Evolutionary conservation across 2,113 vertebrate genomes (phyloP), one percentile per base, ranked within the genome.

Genomic region (Corythaixoides concolor): DNA sequence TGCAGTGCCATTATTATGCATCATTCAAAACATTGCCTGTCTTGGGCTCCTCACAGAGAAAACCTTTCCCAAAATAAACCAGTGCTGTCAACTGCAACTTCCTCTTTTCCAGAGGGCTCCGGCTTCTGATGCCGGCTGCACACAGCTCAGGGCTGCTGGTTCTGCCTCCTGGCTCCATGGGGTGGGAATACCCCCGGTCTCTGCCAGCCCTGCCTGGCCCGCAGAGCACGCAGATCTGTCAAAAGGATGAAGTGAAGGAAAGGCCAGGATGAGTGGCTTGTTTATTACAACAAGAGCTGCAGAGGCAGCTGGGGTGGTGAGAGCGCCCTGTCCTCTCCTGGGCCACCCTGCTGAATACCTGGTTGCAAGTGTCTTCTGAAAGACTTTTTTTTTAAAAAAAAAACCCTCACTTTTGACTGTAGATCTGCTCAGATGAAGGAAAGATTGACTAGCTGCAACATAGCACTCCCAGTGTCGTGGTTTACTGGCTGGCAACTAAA

Each of bases 101-200:
- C 41, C 39, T 33, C 12, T 84, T 74, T 89, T 52, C 59, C 49
- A 1, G 5, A 39, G n/a, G 20, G 26, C 45, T 52, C 23, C 13
- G 3, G 43, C 30, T 84, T 92, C 6, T 13, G 62, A 41, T 82
- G 33, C 39, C 9, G 59, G 17, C 73, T 78, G 43, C 0, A 0
- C 2, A 2, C 24, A 66, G 20, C 55, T 22, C 15, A 1, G 7
- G 69, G 67, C n/a, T 0, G 1, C 67, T 5, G 3, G n/a, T 1
- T 0, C 43, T 89, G 67, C 33, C 50, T 80, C 35, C 70, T 90
- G 35, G 30, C 26, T 82, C 50, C 0, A 0, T 18, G 47, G 17
- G 20, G 35, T 50, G 32, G 84, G 55, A 94, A 86, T 58, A 60
- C 11, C 41, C 56, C 53, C 0, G 0, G 28, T 14, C 28, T 90